These are phyloP conservation scores for Mythimna vitellina DNA, from an alignment of 2,888 invertebrate species.

Conservation along the genomic window DNA sequence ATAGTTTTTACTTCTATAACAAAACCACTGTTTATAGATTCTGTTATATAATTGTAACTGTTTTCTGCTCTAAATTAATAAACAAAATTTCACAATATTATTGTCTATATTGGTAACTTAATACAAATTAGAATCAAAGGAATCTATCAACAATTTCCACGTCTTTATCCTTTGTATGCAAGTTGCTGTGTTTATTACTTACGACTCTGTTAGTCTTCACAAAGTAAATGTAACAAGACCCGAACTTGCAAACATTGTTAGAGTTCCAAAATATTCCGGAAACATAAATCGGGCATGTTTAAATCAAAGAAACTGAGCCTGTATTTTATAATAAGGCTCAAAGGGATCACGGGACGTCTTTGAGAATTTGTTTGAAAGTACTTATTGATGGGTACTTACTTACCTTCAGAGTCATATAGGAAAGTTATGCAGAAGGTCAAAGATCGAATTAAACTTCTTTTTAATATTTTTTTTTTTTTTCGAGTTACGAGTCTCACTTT, in stretches of 20 bases:
- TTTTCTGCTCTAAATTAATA: no score
- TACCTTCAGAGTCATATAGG: background rate
- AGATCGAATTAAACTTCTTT: background rate
- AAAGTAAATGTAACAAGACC: slow-evolving; percentile 26
- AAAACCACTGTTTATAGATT: no score
- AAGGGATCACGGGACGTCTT: slow-evolving; percentile 28
- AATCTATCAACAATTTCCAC: no score
- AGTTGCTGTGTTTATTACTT: slow-evolving; percentile 2
- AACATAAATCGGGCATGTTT: slow-evolving; percentile 42
- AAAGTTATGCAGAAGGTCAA: background rate
- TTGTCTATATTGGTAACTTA: no score
- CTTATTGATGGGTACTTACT: slow-evolving; percentile 7
- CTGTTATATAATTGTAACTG: no score
- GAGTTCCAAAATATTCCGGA: slow-evolving; percentile 27
- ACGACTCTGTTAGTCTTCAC: background rate
- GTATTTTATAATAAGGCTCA: slow-evolving; percentile 39
- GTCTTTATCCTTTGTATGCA: background rate
- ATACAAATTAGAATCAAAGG: no score
- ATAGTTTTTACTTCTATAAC: no score
- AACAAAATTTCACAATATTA: no score
- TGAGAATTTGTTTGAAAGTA: slow-evolving; percentile 29
- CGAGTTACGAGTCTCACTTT: no score
- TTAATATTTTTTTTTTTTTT: background rate
- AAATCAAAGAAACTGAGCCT: slow-evolving; percentile 31
- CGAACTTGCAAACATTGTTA: slow-evolving; percentile 38